Evolutionary conservation across 1,140 invertebrate genomes (phyloP), one percentile per base, ranked within the genome.

Genomic region (Drosophila grimshawi): DNA sequence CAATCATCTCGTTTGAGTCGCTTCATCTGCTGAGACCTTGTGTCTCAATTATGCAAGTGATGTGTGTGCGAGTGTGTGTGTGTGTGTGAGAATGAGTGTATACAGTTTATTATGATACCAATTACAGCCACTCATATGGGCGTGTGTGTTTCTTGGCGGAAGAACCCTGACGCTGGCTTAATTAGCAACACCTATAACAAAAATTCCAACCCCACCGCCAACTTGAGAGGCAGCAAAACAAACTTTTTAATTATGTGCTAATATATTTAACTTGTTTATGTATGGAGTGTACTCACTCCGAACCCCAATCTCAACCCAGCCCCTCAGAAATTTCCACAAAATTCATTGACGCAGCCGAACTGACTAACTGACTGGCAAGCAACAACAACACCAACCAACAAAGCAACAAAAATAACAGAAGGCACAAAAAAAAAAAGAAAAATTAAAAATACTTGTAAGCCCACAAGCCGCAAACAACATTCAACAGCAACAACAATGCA

Each of bases 61-160:
- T 67, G 60, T n/a, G 59, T 35, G 46, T 56, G 30, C 19, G 39
- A 10, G 33, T 52, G 30, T 49, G 57, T 37, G 56, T 52, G 30
- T 51, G 51, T 41, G 59, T 48, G 64, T 49, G 68, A 52, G 60
- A 8, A 66, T 64, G 48, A 55, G 27, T 62, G 30, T 76, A 78
- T 81, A 76, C 72, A 79, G 82, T 82, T 86, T 78, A 88, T 86
- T 88, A 88, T 78, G 76, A 77, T 86, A 76, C 80, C 83, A 88
- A 86, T 86, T 86, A 88, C 70, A 41, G 53, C 48, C 48, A 56
- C 49, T 70, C 52, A 53, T 55, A 49, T 64, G 43, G 37, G 29
- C 27, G 3, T 57, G 52, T 66, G 48, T 61, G 60, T 45, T 57
- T 62, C 59, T 19, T 57, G 19, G 65, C 63, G 76, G 77, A 75